These are phyloP conservation scores for Protonibea diacanthus DNA, from an alignment of 2,797 vertebrate genomes.

Conservation along the genomic window DNA sequence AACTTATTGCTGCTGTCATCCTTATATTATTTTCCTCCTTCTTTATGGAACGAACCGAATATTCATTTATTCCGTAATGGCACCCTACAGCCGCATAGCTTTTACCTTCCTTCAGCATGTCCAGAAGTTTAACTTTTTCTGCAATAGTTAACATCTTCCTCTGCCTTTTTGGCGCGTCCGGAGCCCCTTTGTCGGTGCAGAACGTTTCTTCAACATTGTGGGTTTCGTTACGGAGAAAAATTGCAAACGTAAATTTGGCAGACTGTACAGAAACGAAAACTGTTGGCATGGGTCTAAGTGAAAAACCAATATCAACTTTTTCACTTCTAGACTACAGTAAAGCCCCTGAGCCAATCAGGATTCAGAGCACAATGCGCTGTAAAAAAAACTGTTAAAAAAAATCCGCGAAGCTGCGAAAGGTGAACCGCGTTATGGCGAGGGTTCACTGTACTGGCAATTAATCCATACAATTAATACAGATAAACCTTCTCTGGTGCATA, in stretches of 20 bases:
- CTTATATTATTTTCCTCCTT: constrained; percentile 33
- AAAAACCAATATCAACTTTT: too few relatives aligned
- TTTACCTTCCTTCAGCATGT: constrained; percentile 13
- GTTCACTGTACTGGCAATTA: too few relatives aligned
- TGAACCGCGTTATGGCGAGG: too few relatives aligned
- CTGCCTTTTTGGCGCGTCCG: not conserved
- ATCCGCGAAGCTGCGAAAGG: too few relatives aligned
- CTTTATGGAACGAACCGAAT: constrained; percentile 17
- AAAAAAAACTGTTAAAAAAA: too few relatives aligned
- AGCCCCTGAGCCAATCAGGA: too few relatives aligned
- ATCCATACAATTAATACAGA: too few relatives aligned
- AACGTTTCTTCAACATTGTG: constrained; percentile 8
- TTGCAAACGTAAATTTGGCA: not conserved
- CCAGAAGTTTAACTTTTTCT: constrained; percentile 13
- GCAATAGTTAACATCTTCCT: not conserved
- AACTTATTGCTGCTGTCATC: constrained; percentile 29
- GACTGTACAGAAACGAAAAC: too few relatives aligned
- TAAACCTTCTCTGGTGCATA: too few relatives aligned
- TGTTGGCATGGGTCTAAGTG: too few relatives aligned
- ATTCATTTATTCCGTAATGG: constrained; percentile 12
- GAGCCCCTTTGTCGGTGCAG: not conserved
- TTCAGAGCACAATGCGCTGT: too few relatives aligned
- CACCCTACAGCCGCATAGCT: not conserved
- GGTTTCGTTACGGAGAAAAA: not conserved
- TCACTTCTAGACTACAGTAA: too few relatives aligned